phyloP scores from a whole-genome alignment of 2,113 vertebrate species.

The Microcebus tavaratra region DNA sequence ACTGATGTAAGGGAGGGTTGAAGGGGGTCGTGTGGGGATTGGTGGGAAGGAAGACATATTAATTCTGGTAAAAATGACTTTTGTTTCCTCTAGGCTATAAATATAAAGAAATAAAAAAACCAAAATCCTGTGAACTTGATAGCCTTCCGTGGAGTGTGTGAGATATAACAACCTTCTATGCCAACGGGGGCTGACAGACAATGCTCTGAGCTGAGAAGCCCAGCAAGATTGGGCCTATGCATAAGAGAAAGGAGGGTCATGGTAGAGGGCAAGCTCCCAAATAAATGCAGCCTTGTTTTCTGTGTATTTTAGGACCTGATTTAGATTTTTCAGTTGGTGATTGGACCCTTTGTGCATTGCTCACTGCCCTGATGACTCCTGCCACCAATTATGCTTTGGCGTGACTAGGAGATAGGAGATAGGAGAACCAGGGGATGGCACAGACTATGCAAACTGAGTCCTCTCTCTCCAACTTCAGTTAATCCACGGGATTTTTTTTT shows the following conservation, averaged over 20 bases:
- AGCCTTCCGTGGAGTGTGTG: not conserved
- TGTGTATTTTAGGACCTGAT: not conserved
- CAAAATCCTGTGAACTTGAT: not conserved
- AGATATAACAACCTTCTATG: not conserved
- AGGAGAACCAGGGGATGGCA: not conserved
- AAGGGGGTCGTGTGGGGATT: not conserved
- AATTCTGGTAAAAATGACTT: slow-evolving; percentile 34
- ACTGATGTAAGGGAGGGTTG: not conserved
- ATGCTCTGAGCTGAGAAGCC: not conserved
- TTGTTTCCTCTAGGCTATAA: not conserved
- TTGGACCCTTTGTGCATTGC: not conserved
- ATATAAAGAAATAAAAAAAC: slow-evolving; percentile 5
- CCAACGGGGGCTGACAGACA: not conserved
- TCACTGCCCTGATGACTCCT: not conserved
- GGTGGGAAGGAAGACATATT: not conserved
- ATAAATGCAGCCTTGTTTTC: not conserved
- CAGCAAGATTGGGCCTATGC: not conserved
- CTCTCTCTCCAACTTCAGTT: not conserved
- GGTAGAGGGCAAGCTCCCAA: not conserved
- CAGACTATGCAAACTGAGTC: not conserved
- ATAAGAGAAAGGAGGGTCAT: not conserved
- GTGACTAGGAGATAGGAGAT: not conserved
- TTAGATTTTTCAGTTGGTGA: not conserved
- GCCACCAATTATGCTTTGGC: not conserved
- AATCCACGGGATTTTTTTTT: not conserved